phyloP scores from a whole-genome alignment of 1,140 invertebrate species.

The Zophobas atratus region DNA sequence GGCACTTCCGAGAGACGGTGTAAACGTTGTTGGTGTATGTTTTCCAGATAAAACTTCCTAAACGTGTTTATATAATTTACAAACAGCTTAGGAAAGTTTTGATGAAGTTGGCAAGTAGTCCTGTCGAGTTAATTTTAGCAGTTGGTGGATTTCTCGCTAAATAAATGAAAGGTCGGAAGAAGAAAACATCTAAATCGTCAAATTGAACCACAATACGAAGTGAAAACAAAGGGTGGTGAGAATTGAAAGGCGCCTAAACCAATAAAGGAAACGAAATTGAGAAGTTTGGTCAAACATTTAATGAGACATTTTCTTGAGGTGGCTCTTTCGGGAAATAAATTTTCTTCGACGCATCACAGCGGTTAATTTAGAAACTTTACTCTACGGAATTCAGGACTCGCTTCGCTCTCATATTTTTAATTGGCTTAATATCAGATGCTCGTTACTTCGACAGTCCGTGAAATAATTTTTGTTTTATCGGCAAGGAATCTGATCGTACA shows the following conservation, averaged over 20 bases:
- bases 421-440: no score
- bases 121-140: slow-evolving; percentile 13
- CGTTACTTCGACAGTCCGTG: no score
- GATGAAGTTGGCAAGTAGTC: slow-evolving; percentile 33
- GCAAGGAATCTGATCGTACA: no score
- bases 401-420: no score
- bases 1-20: not conserved
- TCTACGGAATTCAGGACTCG: no score
- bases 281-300: slow-evolving; percentile 37
- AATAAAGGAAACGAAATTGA: slow-evolving; percentile 20
- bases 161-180: slow-evolving; percentile 9
- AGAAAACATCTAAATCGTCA: slow-evolving; percentile 22
- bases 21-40: slow-evolving; percentile 5
- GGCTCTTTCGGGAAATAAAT: slow-evolving; percentile 1
- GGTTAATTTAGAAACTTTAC: not conserved
- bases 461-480: no score
- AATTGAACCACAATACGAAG: slow-evolving; percentile 35
- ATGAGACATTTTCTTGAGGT: slow-evolving; percentile 16
- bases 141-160: slow-evolving; percentile 7
- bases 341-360: not conserved
- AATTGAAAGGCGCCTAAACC: slow-evolving; percentile 3
- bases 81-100: slow-evolving; percentile 34
- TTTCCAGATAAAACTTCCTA: slow-evolving; percentile 37
- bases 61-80: slow-evolving; percentile 38
- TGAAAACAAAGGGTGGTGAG: slow-evolving; percentile 12